phyloP scores from a whole-genome alignment of 1,140 invertebrate species.

The Theocolax elegans region DNA sequence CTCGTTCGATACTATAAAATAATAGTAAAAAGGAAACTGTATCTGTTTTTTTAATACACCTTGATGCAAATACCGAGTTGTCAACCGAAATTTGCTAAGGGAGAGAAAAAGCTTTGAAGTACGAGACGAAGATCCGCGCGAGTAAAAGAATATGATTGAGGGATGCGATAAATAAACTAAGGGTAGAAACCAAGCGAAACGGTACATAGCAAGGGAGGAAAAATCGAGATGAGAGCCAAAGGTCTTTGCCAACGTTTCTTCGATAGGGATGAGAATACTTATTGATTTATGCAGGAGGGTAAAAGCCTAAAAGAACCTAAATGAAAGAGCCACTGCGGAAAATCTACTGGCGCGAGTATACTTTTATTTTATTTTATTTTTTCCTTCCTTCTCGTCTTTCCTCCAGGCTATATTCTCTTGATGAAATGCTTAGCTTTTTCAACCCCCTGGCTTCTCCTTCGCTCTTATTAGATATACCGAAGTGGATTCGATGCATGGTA shows the following conservation, averaged over 20 bases:
- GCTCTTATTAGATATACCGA: background rate
- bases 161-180: conserved; percentile 1
- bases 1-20: background rate
- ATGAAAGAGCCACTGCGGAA: background rate
- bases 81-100: conserved; percentile 6
- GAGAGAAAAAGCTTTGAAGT: conserved; percentile 18
- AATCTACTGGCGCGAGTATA: background rate
- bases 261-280: background rate
- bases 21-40: background rate
- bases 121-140: conserved; percentile 29
- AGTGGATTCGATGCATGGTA: background rate
- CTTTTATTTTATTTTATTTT: background rate
- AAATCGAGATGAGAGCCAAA: conserved; percentile 41
- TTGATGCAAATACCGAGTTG: too few species aligned
- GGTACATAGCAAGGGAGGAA: background rate
- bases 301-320: conserved; percentile 31
- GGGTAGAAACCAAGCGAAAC: conserved; percentile 4
- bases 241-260: conserved; percentile 38
- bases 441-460: background rate
- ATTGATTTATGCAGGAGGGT: conserved; percentile 30
- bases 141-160: conserved; percentile 8
- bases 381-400: background rate
- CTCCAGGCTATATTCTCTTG: conserved; percentile 18
- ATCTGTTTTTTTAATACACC: background rate
- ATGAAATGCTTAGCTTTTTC: conserved; percentile 9